These are phyloP conservation scores for Margarornis squamiger DNA, from an alignment of 2,797 vertebrate species.

Conservation along the genomic window DNA sequence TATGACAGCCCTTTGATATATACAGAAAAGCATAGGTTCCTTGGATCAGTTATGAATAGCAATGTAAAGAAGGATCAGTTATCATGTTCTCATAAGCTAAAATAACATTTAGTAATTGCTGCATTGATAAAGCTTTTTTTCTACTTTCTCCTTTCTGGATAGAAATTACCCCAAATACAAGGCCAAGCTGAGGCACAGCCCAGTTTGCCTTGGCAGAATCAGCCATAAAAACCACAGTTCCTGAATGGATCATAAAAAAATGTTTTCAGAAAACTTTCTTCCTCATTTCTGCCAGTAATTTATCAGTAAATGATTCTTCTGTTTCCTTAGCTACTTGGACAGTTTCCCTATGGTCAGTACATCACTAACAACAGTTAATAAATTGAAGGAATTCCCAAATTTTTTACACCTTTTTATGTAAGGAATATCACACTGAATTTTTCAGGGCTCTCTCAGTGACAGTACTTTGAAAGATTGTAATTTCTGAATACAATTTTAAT, in stretches of 20 bases:
- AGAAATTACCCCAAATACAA: neutral
- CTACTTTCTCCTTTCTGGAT: neutral
- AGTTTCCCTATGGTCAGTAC: neutral
- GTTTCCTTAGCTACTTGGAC: neutral
- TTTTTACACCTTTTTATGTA: neutral
- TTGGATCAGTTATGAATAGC: neutral
- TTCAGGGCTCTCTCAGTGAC: neutral
- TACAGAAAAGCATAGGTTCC: neutral
- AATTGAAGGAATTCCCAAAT: neutral
- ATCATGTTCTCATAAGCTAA: neutral
- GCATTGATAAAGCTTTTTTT: neutral
- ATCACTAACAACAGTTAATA: neutral
- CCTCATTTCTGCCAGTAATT: neutral
- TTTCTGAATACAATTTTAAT: neutral
- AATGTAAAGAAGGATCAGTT: neutral
- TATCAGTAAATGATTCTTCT: neutral
- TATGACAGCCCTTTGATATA: neutral
- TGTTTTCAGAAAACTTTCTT: neutral
- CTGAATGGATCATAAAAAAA: neutral
- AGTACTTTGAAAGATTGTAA: neutral
- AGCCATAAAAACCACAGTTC: neutral
- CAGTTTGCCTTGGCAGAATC: neutral
- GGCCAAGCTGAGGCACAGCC: neutral
- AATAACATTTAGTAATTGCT: neutral
- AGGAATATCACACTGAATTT: neutral